phyloP scores from a whole-genome alignment of 2,797 vertebrate genomes.

The Pangasius mekongensis region DNA sequence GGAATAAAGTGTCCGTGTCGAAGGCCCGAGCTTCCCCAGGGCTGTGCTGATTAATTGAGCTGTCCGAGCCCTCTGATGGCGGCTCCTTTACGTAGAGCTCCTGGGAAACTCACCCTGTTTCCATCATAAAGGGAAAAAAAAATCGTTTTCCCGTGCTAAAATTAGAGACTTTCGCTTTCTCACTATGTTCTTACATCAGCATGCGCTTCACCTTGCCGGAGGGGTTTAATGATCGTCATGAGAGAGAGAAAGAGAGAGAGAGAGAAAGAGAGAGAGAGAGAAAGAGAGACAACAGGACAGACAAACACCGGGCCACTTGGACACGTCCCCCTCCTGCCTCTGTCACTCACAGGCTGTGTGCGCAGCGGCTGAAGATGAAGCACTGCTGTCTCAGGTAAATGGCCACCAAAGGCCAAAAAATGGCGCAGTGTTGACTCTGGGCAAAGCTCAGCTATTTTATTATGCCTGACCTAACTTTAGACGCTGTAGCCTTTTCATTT shows the following conservation, averaged over 20 bases:
- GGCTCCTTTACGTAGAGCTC: constrained; percentile 75
- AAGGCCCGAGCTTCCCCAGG: constrained; percentile 69
- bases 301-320: constrained; percentile 29
- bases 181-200: constrained; percentile 75
- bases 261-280: constrained; percentile 72
- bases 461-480: constrained; percentile 55
- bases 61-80: constrained; percentile 74
- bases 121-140: constrained; percentile 45
- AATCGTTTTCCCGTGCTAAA: constrained; percentile 65
- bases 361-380: constrained; percentile 70
- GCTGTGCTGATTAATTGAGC: constrained; percentile 78
- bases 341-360: constrained; percentile 26
- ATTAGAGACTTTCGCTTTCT: constrained; percentile 60
- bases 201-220: constrained; percentile 78
- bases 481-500: constrained; percentile 4
- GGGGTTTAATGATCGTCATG: constrained; percentile 71
- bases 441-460: constrained; percentile 62
- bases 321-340: constrained; percentile 21
- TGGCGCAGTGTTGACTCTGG: constrained; percentile 70
- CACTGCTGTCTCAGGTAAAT: constrained; percentile 74
- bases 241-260: constrained; percentile 67
- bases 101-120: constrained; percentile 67
- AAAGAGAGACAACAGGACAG: constrained; percentile 62
- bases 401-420: constrained; percentile 63
- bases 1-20: constrained; percentile 77